Percentiles rank a stretch among this genome's conserved stretches.
Evolutionary conservation across 1,140 invertebrate genomes (phyloP).

Genomic region (Calephelis virginiensis): DNA sequence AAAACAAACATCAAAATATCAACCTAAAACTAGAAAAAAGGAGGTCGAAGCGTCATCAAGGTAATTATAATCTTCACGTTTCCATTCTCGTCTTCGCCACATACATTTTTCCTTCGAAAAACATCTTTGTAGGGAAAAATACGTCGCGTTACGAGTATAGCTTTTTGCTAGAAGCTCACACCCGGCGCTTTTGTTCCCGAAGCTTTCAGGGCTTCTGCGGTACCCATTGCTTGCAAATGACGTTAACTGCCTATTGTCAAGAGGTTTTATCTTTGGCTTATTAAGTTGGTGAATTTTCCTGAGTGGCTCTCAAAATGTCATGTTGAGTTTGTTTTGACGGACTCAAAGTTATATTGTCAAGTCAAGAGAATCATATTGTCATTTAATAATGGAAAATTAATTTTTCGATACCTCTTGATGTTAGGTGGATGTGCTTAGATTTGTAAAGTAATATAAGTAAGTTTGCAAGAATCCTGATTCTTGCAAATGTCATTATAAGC

Average conservation of each 20-base stretch:
- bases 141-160: slow-evolving; percentile 1
- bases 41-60: slow-evolving; percentile 13
- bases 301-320: slow-evolving; percentile 9
- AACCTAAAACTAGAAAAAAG: background rate
- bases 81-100: slow-evolving; percentile 1
- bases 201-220: slow-evolving; percentile 2
- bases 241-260: slow-evolving; percentile 14
- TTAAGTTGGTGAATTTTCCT: slow-evolving; percentile 11
- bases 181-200: slow-evolving; percentile 7
- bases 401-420: too few species aligned
- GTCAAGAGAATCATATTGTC: too few species aligned
- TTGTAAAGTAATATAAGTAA: too few species aligned
- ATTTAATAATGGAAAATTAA: too few species aligned
- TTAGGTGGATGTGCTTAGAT: too few species aligned
- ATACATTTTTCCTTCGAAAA: slow-evolving; percentile 13
- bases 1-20: too few species aligned
- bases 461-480: too few species aligned
- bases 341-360: too few species aligned
- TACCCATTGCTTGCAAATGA: slow-evolving; percentile 11
- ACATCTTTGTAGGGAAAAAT: slow-evolving; percentile 16
- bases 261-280: slow-evolving; percentile 13
- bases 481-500: too few species aligned
- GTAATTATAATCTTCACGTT: slow-evolving; percentile 13
- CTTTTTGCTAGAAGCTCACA: slow-evolving; percentile 6
- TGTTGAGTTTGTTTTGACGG: slow-evolving; percentile 7